Evolutionary conservation across 2,888 invertebrate species (phyloP).

Genomic region (Erebia ligea): DNA sequence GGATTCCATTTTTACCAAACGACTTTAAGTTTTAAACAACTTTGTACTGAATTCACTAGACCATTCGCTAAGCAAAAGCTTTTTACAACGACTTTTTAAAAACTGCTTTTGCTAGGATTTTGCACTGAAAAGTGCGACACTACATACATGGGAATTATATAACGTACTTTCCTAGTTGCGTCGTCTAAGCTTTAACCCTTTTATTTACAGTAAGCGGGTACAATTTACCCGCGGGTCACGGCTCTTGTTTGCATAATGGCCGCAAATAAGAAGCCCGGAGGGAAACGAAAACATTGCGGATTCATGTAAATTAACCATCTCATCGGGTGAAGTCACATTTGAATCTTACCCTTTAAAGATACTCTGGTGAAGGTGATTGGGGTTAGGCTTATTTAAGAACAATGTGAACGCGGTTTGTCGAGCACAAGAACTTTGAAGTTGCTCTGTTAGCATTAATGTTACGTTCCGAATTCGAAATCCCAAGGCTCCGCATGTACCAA

Average conservation of each 20-base stretch:
- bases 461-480: not conserved
- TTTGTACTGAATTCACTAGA: not conserved
- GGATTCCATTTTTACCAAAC: not conserved
- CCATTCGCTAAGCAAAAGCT: no score
- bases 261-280: conserved; percentile 16
- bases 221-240: conserved; percentile 16
- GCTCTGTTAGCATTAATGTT: not conserved
- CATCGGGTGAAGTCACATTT: conserved; percentile 15
- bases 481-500: not conserved
- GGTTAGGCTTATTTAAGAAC: not conserved
- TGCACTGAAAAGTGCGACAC: no score
- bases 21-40: not conserved
- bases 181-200: conserved; percentile 6
- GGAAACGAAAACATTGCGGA: conserved; percentile 20
- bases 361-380: not conserved
- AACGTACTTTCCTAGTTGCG: not conserved
- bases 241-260: conserved; percentile 11
- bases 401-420: not conserved
- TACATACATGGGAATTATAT: no score
- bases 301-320: conserved; percentile 22
- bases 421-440: not conserved
- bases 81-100: no score
- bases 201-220: conserved; percentile 7
- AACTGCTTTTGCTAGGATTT: no score
- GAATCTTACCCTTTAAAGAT: conserved; percentile 14